Percentiles rank a stretch among this genome's conserved stretches.
These are phyloP conservation scores for Trachurus trachurus DNA, from an alignment of 2,797 vertebrate genomes.

Conservation along the genomic window DNA sequence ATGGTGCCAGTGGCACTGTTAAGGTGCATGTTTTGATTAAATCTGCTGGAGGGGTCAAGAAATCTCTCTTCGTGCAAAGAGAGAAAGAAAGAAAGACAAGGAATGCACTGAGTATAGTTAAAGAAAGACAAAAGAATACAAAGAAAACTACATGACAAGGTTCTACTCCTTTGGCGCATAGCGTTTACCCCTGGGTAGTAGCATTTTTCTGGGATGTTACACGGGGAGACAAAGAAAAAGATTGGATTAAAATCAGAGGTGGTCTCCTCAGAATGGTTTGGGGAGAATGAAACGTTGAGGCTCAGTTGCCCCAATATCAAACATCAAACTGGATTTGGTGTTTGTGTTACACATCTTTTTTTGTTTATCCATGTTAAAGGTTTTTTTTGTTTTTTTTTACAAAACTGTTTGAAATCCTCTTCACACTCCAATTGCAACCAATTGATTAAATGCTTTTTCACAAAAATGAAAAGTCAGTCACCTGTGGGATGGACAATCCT, in stretches of 20 bases:
- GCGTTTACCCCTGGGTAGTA: slow-evolving; percentile 30
- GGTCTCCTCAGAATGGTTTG: slow-evolving; percentile 8
- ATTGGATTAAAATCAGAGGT: slow-evolving; percentile 36
- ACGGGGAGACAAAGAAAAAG: slow-evolving; percentile 30
- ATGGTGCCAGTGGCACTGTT: background rate
- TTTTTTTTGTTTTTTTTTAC: background rate
- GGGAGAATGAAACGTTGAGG: slow-evolving; percentile 3
- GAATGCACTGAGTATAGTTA: background rate
- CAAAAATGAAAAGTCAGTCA: too few relatives aligned
- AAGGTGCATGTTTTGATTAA: slow-evolving; percentile 40
- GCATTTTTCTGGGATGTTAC: slow-evolving; percentile 42
- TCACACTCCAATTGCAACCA: too few relatives aligned
- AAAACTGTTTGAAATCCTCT: too few relatives aligned
- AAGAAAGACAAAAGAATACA: slow-evolving; percentile 13
- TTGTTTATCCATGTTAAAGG: too few relatives aligned
- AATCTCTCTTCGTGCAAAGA: background rate
- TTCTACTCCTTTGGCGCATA: slow-evolving; percentile 21
- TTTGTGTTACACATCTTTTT: background rate
- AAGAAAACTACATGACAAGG: slow-evolving; percentile 5
- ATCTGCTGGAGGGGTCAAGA: slow-evolving; percentile 13
- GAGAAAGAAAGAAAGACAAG: background rate
- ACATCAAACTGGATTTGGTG: background rate
- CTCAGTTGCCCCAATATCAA: background rate
- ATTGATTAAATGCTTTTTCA: too few relatives aligned
- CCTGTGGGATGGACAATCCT: too few relatives aligned